Conservation (phyloP, 2,888 invertebrate species). For the Erebia palarica region DNA sequence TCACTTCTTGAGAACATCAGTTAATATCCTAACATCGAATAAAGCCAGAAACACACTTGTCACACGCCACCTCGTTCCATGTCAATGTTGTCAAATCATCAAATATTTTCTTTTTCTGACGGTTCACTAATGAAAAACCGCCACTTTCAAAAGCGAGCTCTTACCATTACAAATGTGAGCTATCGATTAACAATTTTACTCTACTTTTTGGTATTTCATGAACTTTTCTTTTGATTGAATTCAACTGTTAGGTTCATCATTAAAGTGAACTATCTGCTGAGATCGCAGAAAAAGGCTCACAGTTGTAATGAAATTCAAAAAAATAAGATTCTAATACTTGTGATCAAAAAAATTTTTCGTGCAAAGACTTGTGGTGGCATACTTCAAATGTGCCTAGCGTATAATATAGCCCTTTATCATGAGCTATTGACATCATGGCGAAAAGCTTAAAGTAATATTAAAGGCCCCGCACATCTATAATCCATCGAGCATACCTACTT, state of each 20-base stretch:
- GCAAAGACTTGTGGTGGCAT: neutral
- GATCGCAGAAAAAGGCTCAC: too few relatives aligned
- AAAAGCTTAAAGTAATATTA: constrained; percentile 33
- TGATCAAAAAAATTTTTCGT: neutral
- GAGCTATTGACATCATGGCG: constrained; percentile 7
- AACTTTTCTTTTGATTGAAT: too few relatives aligned
- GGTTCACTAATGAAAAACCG: too few relatives aligned
- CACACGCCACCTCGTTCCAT: neutral
- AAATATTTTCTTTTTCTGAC: too few relatives aligned
- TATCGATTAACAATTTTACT: too few relatives aligned
- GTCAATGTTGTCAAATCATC: too few relatives aligned
- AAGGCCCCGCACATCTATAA: neutral
- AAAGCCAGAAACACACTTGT: constrained; percentile 24
- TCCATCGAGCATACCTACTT: neutral
- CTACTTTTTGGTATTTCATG: too few relatives aligned
- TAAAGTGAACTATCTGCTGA: too few relatives aligned
- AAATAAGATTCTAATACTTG: neutral
- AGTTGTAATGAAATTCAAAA: too few relatives aligned
- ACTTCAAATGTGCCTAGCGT: neutral
- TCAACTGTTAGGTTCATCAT: too few relatives aligned
- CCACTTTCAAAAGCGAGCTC: too few relatives aligned
- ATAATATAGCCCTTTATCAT: neutral
- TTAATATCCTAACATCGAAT: constrained; percentile 17
- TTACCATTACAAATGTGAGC: too few relatives aligned
- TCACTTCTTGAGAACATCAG: neutral